phyloP scores from a whole-genome alignment of 1,140 invertebrate genomes.

The Periplaneta americana region DNA sequence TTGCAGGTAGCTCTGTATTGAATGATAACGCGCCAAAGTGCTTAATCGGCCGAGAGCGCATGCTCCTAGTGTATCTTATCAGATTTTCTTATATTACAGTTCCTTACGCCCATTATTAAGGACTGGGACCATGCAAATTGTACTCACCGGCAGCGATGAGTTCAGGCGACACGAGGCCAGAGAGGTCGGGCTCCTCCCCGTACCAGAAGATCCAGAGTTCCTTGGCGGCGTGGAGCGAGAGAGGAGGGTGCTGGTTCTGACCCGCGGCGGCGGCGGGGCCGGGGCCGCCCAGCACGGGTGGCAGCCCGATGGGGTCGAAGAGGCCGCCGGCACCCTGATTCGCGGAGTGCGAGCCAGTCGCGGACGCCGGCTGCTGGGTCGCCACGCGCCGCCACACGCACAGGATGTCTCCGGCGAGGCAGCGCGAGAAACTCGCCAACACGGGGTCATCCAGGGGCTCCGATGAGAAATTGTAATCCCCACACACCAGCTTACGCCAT shows the following conservation, averaged over 20 bases:
- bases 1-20: too few relatives aligned
- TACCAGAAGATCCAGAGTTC: conserved; percentile 99
- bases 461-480: conserved; percentile 51
- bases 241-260: conserved; percentile 42
- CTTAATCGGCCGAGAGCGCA: too few relatives aligned
- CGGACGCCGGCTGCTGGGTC: conserved; percentile 41
- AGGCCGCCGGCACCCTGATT: conserved; percentile 49
- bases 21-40: too few relatives aligned
- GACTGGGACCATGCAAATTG: too few relatives aligned
- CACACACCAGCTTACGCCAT: conserved; percentile 91
- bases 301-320: conserved; percentile 47
- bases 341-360: conserved; percentile 32
- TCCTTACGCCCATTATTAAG: too few relatives aligned
- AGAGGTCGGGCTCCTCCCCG: conserved; percentile 90
- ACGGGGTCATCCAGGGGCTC: conserved; percentile 90
- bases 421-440: conserved; percentile 85
- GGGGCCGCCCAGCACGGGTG: conserved; percentile 45
- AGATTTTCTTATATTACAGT: too few relatives aligned
- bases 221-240: conserved; percentile 76
- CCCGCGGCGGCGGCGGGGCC: conserved; percentile 34
- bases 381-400: conserved; percentile 91
- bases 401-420: conserved; percentile 88
- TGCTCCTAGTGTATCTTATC: too few relatives aligned
- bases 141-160: conserved; percentile 70
- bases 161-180: conserved; percentile 72